Evolutionary conservation across 2,113 vertebrate genomes (phyloP), one percentile per base, ranked within the genome.

Genomic region (Bolborhynchus lineola): DNA sequence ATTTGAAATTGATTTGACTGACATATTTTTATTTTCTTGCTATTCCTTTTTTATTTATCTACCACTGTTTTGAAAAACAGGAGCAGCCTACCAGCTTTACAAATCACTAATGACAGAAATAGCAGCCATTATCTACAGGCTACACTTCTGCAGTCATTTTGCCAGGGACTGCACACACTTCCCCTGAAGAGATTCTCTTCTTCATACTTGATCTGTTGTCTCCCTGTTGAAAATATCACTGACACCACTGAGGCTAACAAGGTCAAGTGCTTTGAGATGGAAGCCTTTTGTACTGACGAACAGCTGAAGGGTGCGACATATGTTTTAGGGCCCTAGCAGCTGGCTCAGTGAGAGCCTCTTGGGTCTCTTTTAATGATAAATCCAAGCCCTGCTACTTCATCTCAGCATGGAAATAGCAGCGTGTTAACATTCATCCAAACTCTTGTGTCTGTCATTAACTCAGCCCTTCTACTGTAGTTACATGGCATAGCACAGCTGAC

Each of bases 231-330:
- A 97, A 97, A 97, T 92, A 93, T 94, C 94, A 97, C 85, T 93
- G 92, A 96, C 97, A 97, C 95, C 4, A 13, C 91, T n/a, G 83
- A 97, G 96, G 94, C 96, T 97, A 97, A 97, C 97, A 98, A 98
- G 97, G 97, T 98, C 97, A 97, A 97, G 95, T 95, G 91, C 94
- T 97, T 60, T 82, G 95, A 97, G 95, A 95, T 92, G 92, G 95
- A 96, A 97, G 68, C 94, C 93, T 95, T 96, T 95, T 96, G 88
- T 96, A 95, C 91, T 96, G 96, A 96, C 90, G 94, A 97, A 96
- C 95, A 95, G 96, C 95, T 97, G 96, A 97, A 97, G 95, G 95
- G 93, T 97, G 90, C 79, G 77, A 97, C 96, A 98, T 97, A 97
- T 97, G 97, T 97, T 98, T 97, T 94, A 94, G 92, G 95, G 88